These are phyloP conservation scores for Blomia tropicalis DNA, from an alignment of 2,888 invertebrate species.

Conservation along the genomic window DNA sequence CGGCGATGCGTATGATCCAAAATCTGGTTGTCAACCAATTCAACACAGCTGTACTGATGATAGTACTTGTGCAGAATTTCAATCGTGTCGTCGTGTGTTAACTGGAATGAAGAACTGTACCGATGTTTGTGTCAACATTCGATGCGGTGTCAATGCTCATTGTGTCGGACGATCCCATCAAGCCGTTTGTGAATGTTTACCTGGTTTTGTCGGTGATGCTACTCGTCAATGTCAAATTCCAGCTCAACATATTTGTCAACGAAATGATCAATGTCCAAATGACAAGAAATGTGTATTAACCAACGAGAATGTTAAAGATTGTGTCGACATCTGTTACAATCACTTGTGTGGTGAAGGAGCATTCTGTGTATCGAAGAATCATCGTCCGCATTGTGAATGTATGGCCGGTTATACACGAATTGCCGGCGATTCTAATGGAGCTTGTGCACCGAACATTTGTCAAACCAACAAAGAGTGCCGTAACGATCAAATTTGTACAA, in stretches of 20 bases:
- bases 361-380: constrained; percentile 69
- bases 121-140: constrained; percentile 31
- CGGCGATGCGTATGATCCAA: constrained; percentile 39
- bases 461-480: constrained; percentile 28
- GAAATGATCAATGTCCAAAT: constrained; percentile 55
- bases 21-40: constrained; percentile 26
- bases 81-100: constrained; percentile 45
- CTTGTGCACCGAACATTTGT: constrained; percentile 27
- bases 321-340: constrained; percentile 50
- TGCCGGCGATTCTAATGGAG: constrained; percentile 53
- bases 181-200: constrained; percentile 70
- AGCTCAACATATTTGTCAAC: constrained; percentile 42
- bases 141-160: constrained; percentile 32
- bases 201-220: constrained; percentile 62
- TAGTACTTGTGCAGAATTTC: constrained; percentile 62
- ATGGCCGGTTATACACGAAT: constrained; percentile 52
- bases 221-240: constrained; percentile 50
- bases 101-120: constrained; percentile 30
- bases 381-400: constrained; percentile 75
- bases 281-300: constrained; percentile 48
- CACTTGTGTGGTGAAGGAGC: constrained; percentile 66
- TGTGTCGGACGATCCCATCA: constrained; percentile 51
- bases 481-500: constrained; percentile 28
- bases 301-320: constrained; percentile 24
- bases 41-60: constrained; percentile 37